These are phyloP conservation scores for Hippolais icterina DNA, from an alignment of 2,113 vertebrate species.

Conservation along the genomic window DNA sequence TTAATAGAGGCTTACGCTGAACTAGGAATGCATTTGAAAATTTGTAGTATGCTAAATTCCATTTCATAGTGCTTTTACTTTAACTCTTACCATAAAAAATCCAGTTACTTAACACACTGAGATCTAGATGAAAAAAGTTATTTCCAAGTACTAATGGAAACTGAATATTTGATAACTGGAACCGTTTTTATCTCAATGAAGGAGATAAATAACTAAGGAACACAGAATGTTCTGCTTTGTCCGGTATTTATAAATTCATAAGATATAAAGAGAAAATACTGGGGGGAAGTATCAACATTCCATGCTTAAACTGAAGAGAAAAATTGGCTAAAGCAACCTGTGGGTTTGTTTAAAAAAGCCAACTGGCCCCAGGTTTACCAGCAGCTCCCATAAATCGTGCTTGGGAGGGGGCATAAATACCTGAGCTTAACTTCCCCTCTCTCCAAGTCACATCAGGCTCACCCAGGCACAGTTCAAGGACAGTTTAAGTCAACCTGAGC, in stretches of 20 bases:
- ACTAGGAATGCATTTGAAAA: neutral
- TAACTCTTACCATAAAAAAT: slow-evolving; percentile 12
- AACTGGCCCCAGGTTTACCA: neutral
- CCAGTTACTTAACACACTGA: neutral
- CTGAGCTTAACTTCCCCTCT: neutral
- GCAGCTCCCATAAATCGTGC: neutral
- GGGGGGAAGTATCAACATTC: neutral
- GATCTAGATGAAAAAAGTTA: neutral
- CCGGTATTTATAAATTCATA: neutral
- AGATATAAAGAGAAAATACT: neutral
- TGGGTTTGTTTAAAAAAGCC: neutral
- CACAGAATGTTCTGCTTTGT: neutral
- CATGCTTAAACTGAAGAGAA: neutral
- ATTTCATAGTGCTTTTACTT: slow-evolving; percentile 30
- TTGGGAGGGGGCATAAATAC: neutral
- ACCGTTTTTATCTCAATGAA: neutral
- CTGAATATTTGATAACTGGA: neutral
- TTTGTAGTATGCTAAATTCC: neutral
- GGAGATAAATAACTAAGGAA: neutral
- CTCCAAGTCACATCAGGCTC: neutral
- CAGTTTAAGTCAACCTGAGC: neutral
- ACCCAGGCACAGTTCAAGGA: neutral
- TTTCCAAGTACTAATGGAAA: slow-evolving; percentile 22
- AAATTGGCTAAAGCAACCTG: neutral
- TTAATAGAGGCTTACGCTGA: neutral